These are phyloP conservation scores for Cisticola juncidis DNA, from an alignment of 2,113 vertebrate species.

Conservation along the genomic window DNA sequence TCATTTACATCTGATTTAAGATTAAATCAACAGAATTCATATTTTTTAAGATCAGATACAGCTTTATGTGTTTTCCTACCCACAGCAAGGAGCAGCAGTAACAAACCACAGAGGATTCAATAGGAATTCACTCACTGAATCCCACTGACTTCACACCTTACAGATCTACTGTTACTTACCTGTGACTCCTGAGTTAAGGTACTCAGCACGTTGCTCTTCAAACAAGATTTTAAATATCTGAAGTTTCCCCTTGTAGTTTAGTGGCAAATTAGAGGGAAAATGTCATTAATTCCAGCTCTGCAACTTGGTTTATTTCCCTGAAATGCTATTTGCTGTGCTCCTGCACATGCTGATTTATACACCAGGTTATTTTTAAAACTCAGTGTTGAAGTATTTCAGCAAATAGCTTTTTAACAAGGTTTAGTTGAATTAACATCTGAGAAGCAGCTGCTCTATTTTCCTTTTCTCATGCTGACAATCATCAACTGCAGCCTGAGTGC, in stretches of 20 bases:
- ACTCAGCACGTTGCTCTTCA: neutral
- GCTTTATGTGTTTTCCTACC: neutral
- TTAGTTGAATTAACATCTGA: neutral
- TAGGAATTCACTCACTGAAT: rapidly evolving
- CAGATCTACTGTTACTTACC: neutral
- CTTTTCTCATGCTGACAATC: neutral
- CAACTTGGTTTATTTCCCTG: neutral
- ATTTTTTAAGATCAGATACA: rapidly evolving
- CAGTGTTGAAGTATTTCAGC: neutral
- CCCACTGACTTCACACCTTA: neutral
- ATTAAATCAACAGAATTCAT: neutral
- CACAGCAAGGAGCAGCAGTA: neutral
- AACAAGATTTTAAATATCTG: neutral
- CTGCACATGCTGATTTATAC: neutral
- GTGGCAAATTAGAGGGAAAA: neutral
- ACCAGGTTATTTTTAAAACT: neutral
- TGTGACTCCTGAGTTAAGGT: neutral
- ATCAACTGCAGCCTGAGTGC: neutral
- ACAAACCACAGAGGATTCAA: neutral
- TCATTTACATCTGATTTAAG: neutral
- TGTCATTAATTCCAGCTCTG: neutral
- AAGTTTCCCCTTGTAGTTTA: neutral
- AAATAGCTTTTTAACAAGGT: neutral
- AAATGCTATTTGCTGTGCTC: neutral
- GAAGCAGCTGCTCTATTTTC: neutral